Evolutionary conservation across 2,797 vertebrate genomes (phyloP).

Genomic region (Xiphophorus birchmanni): DNA sequence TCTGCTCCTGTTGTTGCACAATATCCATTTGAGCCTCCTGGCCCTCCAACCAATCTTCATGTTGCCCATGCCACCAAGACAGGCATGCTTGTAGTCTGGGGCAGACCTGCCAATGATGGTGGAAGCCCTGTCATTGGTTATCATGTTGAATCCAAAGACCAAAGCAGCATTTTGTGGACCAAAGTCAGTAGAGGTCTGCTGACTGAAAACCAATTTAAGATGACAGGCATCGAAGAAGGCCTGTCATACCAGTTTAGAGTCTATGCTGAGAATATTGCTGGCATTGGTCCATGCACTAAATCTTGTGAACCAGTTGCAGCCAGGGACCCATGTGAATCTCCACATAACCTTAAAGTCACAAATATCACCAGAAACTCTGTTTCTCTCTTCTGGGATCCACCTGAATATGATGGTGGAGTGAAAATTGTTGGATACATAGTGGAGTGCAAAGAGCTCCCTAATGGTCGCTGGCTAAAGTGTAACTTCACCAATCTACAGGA

Average conservation of each 20-base stretch:
- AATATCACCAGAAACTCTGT: constrained; percentile 96
- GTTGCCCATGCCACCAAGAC: constrained; percentile 89
- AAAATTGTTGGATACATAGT: constrained; percentile 96
- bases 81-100: constrained; percentile 92
- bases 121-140: constrained; percentile 92
- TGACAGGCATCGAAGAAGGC: constrained; percentile 92
- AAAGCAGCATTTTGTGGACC: constrained; percentile 94
- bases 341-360: constrained; percentile 91
- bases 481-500: constrained; percentile 95
- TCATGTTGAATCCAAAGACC: constrained; percentile 94
- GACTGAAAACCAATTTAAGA: constrained; percentile 92
- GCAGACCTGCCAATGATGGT: constrained; percentile 91
- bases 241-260: constrained; percentile 93
- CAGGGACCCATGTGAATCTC: constrained; percentile 95
- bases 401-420: constrained; percentile 91
- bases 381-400: constrained; percentile 92
- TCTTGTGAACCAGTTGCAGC: constrained; percentile 91
- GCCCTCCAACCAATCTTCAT: constrained; percentile 87
- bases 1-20: constrained; percentile 91
- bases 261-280: constrained; percentile 94
- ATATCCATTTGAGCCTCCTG: constrained; percentile 94
- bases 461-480: constrained; percentile 96
- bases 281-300: constrained; percentile 93
- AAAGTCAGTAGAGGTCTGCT: constrained; percentile 93
- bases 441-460: constrained; percentile 92